phyloP scores from a whole-genome alignment of 1,140 invertebrate genomes.

The Drosophila nannoptera region DNA sequence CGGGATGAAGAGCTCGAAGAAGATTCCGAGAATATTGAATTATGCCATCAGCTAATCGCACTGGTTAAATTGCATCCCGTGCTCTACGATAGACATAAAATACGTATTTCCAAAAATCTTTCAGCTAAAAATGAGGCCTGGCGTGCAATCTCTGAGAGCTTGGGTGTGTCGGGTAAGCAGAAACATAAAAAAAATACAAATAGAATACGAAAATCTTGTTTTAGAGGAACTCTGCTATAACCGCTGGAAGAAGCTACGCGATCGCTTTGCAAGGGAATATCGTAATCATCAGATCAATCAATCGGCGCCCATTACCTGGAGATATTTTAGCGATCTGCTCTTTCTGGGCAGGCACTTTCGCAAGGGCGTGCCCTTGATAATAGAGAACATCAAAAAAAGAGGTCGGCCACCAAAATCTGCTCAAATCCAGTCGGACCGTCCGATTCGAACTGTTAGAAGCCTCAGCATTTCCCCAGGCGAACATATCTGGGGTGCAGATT shows the following conservation, averaged over 20 bases:
- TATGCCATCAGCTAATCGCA: slow-evolving; percentile 63
- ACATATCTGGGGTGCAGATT: slow-evolving; percentile 60
- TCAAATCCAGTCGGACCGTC: background rate
- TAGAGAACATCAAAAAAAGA: slow-evolving; percentile 60
- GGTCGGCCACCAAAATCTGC: slow-evolving; percentile 52
- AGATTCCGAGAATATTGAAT: slow-evolving; percentile 38
- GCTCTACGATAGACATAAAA: slow-evolving; percentile 65
- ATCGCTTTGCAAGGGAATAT: slow-evolving; percentile 72
- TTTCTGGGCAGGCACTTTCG: slow-evolving; percentile 66
- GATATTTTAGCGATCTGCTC: slow-evolving; percentile 61
- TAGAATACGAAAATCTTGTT: background rate
- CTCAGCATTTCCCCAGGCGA: slow-evolving; percentile 17
- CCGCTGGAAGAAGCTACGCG: slow-evolving; percentile 72
- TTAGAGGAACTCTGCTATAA: slow-evolving; percentile 69
- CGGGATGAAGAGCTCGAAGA: slow-evolving; percentile 34
- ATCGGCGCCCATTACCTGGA: slow-evolving; percentile 54
- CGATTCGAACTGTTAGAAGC: background rate
- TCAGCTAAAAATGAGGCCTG: slow-evolving; percentile 70
- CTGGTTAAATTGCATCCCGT: slow-evolving; percentile 69
- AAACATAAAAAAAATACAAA: background rate
- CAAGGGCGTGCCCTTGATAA: slow-evolving; percentile 60
- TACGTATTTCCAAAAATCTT: slow-evolving; percentile 71
- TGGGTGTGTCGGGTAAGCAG: slow-evolving; percentile 59
- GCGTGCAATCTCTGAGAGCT: slow-evolving; percentile 58
- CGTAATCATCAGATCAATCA: slow-evolving; percentile 63